Evolutionary conservation across 2,113 vertebrate species (phyloP).

Genomic region (Nannobrachium achirus): DNA sequence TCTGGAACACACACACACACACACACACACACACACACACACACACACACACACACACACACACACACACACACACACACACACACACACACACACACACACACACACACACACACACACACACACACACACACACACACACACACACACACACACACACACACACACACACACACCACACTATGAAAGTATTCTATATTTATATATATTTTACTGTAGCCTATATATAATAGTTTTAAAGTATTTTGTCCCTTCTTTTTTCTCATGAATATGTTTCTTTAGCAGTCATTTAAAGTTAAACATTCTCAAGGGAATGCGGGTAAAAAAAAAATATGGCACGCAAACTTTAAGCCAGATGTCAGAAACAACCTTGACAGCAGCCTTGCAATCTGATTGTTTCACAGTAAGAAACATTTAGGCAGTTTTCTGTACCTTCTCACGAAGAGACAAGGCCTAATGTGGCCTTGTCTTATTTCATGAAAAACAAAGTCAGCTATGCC

Average conservation of each 20-base stretch:
- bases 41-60: no score
- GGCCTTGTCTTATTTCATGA: constrained; percentile 93
- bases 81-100: no score
- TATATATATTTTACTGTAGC: not conserved
- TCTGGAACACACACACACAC: no score
- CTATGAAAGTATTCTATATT: not conserved
- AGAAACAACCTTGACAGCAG: constrained; percentile 99
- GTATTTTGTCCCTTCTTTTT: no score
- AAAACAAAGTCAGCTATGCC: constrained; percentile 90
- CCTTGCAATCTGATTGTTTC: constrained; percentile 96
- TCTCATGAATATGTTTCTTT: not conserved
- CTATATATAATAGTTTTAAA: no score
- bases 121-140: no score
- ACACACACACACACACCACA: no score
- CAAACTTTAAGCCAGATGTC: constrained; percentile 92
- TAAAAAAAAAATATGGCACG: constrained; percentile 72
- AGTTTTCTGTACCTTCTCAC: constrained; percentile 98
- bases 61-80: no score
- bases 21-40: no score
- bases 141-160: no score
- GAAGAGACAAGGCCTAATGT: constrained; percentile 89
- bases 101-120: no score
- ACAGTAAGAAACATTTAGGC: constrained; percentile 99
- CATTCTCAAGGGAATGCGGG: constrained; percentile 23
- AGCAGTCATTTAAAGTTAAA: not conserved